A percentile compares a stretch with the other conserved stretches of the same genome.
Conservation (phyloP, 1,140 invertebrate species). For the Delia radicum region DNA sequence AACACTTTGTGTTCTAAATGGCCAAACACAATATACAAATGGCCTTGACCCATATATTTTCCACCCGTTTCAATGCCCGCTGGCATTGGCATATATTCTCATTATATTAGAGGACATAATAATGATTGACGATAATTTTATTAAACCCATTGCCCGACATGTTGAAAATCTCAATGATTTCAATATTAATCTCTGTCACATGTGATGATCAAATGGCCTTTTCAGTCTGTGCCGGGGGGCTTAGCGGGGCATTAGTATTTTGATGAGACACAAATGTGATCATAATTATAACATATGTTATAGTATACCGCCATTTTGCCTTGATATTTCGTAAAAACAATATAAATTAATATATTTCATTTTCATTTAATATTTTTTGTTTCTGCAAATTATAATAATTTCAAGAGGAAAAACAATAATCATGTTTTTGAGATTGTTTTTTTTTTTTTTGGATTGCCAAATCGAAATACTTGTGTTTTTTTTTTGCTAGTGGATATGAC, state of each 20-base stretch:
- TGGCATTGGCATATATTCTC: constrained; percentile 12
- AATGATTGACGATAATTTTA: background rate
- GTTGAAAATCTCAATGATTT: background rate
- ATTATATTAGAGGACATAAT: background rate
- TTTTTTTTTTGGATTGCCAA: too few species aligned
- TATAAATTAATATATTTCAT: background rate
- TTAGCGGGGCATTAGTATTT: background rate
- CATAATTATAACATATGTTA: background rate
- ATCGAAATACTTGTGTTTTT: background rate
- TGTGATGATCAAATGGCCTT: background rate
- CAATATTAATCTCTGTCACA: background rate
- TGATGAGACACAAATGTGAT: background rate
- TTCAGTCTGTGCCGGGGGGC: background rate
- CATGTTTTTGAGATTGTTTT: too few species aligned
- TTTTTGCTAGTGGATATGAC: background rate
- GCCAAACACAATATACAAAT: too few species aligned
- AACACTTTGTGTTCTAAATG: too few species aligned
- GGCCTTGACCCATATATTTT: constrained; percentile 38
- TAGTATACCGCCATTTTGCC: background rate
- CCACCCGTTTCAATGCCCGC: background rate
- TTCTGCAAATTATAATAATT: background rate
- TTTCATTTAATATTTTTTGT: background rate
- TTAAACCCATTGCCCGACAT: background rate
- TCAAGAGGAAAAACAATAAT: background rate
- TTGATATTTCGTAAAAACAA: background rate